Percentiles rank a stretch among this genome's conserved stretches.
These are phyloP conservation scores for Trichacis sp. DNA, from an alignment of 2,888 invertebrate species.

Conservation along the genomic window DNA sequence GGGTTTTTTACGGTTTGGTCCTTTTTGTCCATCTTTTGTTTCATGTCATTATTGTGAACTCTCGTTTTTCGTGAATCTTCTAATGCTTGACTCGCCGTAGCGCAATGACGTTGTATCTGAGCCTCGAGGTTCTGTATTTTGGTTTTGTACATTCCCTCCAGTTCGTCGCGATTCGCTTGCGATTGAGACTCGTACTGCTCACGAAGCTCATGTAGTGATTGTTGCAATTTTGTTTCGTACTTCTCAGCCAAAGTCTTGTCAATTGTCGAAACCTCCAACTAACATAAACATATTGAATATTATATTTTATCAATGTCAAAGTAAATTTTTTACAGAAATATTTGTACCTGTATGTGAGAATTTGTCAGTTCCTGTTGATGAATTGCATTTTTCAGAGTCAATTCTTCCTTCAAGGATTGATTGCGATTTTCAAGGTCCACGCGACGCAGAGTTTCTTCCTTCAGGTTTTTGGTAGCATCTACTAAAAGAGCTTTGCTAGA, in stretches of 20 bases:
- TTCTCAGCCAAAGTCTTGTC: constrained; percentile 92
- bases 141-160: constrained; percentile 86
- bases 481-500: constrained; percentile 83
- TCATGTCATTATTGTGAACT: constrained; percentile 77
- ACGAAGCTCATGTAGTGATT: constrained; percentile 90
- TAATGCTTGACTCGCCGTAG: constrained; percentile 79
- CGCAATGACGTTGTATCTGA: constrained; percentile 79
- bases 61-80: constrained; percentile 86
- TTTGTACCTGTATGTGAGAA: no score
- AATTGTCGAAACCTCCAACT: constrained; percentile 90
- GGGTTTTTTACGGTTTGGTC: no score
- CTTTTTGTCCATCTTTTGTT: no score
- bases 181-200: constrained; percentile 94
- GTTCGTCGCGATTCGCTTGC: constrained; percentile 89
- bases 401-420: constrained; percentile 91
- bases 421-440: constrained; percentile 95
- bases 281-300: not conserved
- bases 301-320: not conserved
- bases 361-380: constrained; percentile 89
- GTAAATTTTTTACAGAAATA: no score
- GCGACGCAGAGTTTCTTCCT: constrained; percentile 92
- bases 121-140: constrained; percentile 85
- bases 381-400: constrained; percentile 88
- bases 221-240: constrained; percentile 92
- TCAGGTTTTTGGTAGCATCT: constrained; percentile 87